These are phyloP conservation scores for Empis livida DNA, from an alignment of 2,888 invertebrate species.

Conservation along the genomic window DNA sequence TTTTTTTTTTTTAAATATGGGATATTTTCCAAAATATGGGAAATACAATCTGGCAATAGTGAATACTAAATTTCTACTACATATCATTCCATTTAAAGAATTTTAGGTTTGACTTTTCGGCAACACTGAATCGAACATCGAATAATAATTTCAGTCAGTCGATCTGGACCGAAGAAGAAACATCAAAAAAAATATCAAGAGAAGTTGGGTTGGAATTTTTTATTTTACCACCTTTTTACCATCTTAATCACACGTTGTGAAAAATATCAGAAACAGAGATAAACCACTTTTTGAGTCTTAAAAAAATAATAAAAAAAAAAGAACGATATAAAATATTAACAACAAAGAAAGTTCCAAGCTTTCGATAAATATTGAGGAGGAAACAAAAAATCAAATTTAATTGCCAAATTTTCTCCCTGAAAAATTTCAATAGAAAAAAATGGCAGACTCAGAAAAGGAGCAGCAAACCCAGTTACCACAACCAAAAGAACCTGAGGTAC, in stretches of 20 bases:
- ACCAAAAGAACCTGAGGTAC: slow-evolving; percentile 28
- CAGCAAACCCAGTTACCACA: slow-evolving; percentile 25
- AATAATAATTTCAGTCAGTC: no score
- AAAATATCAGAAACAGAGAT: slow-evolving; percentile 15
- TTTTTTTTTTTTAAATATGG: no score
- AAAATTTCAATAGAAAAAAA: slow-evolving; percentile 52
- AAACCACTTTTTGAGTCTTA: slow-evolving; percentile 15
- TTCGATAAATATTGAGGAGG: slow-evolving; percentile 10
- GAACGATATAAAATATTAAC: slow-evolving; percentile 12
- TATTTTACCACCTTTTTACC: no score
- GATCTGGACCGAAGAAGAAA: slow-evolving; percentile 47
- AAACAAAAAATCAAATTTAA: slow-evolving; percentile 14
- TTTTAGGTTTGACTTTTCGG: no score
- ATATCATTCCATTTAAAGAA: no score
- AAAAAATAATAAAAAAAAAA: slow-evolving; percentile 11
- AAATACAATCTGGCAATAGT: no score
- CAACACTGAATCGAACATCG: no score
- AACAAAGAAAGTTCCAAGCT: slow-evolving; percentile 16
- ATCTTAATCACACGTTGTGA: no score
- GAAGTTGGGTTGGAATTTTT: no score
- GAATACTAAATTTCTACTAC: no score
- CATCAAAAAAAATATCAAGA: slow-evolving; percentile 42
- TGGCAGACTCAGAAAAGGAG: slow-evolving; percentile 89
- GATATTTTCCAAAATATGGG: no score
- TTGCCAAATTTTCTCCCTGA: no score